Evolutionary conservation across 2,113 vertebrate species (phyloP).

Genomic region (Heterochromis multidens): DNA sequence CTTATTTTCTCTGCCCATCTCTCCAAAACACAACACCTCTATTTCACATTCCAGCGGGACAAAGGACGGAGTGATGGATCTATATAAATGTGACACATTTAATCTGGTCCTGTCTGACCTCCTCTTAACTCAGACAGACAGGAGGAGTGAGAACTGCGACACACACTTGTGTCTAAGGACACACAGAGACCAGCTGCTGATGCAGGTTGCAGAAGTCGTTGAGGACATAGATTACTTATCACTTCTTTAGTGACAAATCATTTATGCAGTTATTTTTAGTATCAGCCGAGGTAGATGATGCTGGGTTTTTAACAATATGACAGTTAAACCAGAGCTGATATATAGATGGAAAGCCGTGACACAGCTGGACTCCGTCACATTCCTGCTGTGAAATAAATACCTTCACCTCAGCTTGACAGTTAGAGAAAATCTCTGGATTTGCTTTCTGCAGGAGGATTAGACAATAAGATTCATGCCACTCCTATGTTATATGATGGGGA

Average conservation of each 20-base stretch:
- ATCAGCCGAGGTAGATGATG: not conserved
- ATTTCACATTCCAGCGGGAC: conserved; percentile 7
- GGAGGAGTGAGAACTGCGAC: not conserved
- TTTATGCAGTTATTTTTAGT: not conserved
- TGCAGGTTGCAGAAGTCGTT: not conserved
- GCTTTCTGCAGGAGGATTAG: not conserved
- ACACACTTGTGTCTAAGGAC: not conserved
- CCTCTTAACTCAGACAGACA: not conserved
- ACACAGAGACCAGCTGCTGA: not conserved
- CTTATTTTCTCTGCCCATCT: not conserved
- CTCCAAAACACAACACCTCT: conserved; percentile 10
- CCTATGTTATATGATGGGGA: not conserved
- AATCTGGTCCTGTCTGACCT: conserved; percentile 39
- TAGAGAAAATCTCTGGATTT: not conserved
- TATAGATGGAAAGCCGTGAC: not conserved
- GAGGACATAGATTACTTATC: not conserved
- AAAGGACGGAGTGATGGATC: conserved; percentile 33
- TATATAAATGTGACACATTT: conserved; percentile 45
- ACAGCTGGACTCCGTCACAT: not conserved
- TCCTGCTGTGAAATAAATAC: not conserved
- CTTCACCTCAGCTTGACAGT: not conserved
- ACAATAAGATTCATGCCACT: not conserved
- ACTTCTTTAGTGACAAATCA: not conserved
- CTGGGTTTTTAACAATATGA: not conserved
- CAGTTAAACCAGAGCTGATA: not conserved